A percentile compares a stretch with the other conserved stretches of the same genome.
Evolutionary conservation across 2,797 vertebrate species (phyloP).

Genomic region (Loris lydekkerianus): DNA sequence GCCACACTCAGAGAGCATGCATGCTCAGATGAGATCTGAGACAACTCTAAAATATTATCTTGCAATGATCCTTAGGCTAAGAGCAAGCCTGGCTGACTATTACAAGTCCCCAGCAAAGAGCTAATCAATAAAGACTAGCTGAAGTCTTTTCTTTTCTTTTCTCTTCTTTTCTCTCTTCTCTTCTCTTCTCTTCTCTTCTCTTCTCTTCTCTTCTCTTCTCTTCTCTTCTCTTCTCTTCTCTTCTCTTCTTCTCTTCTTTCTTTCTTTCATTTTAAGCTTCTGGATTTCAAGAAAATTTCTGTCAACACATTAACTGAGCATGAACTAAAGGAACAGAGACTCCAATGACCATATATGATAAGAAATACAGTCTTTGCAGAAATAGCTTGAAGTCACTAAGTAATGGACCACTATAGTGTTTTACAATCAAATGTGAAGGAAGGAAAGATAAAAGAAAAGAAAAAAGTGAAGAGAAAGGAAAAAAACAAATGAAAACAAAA

Average conservation of each 20-base stretch:
- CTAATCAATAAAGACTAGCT: not conserved
- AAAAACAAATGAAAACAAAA: not conserved
- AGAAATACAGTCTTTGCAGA: not conserved
- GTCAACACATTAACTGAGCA: not conserved
- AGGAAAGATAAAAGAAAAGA: not conserved
- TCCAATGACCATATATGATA: not conserved
- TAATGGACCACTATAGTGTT: not conserved
- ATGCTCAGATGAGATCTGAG: not conserved
- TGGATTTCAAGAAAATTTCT: not conserved
- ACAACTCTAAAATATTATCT: not conserved
- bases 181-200: not conserved
- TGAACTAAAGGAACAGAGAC: not conserved
- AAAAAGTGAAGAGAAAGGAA: not conserved
- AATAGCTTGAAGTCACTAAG: conserved; percentile 2
- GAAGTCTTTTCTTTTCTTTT: not conserved
- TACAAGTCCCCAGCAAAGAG: not conserved
- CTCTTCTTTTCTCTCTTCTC: not conserved
- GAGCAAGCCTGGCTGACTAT: not conserved
- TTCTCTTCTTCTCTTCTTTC: not conserved
- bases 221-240: not conserved
- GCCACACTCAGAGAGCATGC: not conserved
- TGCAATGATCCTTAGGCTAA: not conserved
- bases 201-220: no score
- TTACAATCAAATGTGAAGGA: not conserved
- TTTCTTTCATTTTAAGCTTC: not conserved